Base-by-base conservation (phyloP, 2,113 vertebrate species). In the Trochalopteron elliotii region DNA sequence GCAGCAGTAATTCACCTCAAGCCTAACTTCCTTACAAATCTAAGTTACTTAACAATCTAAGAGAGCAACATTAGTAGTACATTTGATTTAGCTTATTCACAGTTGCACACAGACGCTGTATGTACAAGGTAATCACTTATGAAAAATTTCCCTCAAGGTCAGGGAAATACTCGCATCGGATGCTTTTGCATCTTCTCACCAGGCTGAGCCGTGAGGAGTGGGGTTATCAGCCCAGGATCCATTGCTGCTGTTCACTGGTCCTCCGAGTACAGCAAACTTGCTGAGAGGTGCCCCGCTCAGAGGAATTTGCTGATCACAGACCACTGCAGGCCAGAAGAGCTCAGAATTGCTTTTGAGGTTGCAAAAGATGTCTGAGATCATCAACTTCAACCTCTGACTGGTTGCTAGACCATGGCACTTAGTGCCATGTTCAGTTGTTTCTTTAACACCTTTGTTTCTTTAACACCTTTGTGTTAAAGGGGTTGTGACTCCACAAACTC, bases 211-310 rank as follows among this genome's bases (percentile, higher is more conserved):
- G 27, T 2, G 1, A 57, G 18, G 33, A 28, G 7, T 20, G 6
- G 6, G 15, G 7, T 9, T 72, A 7, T 37, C 17, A 57, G 35
- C 6, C 42, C 50, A 37, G 17, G 18, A 27, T 50, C 27, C 4
- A 4, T 28, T 49, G 60, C 18, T 1, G 0, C 22, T 5, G 1
- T 49, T 50, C 10, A 11, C 14, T 35, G 50, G 12, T 71, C 21
- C 25, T 50, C 18, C 0, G 1, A 15, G 37, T 31, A 42, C 8
- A 49, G 31, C 24, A 16, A 25, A 49, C 25, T 57, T 65, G 22
- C 27, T 59, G 52, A n/a, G 33, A n/a, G 44, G 7, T 17, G 8
- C 28, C 15, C 28, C 9, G 8, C 14, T 74, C 27, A 52, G 44
- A 23, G 33, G 33, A 56, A 20, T 49, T 37, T 39, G 23, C 33